Conservation (phyloP, 2,113 vertebrate genomes). For the Burhinus bistriatus region DNA sequence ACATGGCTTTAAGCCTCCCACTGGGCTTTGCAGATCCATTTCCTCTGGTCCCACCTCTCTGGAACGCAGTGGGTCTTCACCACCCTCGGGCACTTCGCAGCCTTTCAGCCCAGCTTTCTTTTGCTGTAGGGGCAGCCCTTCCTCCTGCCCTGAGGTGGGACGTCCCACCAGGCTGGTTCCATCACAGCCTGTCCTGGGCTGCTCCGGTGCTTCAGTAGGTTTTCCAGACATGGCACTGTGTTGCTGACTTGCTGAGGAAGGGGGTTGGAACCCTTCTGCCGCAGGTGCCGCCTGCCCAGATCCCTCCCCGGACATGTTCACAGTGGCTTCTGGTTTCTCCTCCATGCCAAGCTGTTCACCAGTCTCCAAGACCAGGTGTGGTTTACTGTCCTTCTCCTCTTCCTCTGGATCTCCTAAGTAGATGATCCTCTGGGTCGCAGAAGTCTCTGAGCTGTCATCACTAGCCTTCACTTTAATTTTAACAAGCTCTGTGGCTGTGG, state of each 20-base stretch:
- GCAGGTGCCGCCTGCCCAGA: accelerated
- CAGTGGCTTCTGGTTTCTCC: background rate
- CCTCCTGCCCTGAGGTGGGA: background rate
- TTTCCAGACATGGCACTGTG: background rate
- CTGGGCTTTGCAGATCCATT: background rate
- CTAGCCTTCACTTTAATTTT: conserved; percentile 66
- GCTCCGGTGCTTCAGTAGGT: background rate
- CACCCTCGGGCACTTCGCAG: background rate
- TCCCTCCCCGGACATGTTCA: background rate
- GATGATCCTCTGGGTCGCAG: conserved; percentile 71
- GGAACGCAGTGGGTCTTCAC: background rate
- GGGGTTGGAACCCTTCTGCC: background rate
- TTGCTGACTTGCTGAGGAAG: background rate
- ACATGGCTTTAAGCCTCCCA: background rate
- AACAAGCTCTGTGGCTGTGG: background rate
- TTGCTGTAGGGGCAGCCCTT: background rate
- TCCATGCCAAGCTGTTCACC: background rate
- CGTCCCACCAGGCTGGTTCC: background rate
- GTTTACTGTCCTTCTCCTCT: conserved; percentile 42
- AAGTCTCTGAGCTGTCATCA: conserved; percentile 49
- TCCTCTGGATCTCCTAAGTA: conserved; percentile 66
- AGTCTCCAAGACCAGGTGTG: background rate
- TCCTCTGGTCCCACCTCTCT: background rate
- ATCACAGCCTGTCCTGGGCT: background rate
- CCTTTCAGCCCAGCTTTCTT: background rate